Evolutionary conservation across 2,888 invertebrate species (phyloP).

Genomic region (Cheilosia grossa): DNA sequence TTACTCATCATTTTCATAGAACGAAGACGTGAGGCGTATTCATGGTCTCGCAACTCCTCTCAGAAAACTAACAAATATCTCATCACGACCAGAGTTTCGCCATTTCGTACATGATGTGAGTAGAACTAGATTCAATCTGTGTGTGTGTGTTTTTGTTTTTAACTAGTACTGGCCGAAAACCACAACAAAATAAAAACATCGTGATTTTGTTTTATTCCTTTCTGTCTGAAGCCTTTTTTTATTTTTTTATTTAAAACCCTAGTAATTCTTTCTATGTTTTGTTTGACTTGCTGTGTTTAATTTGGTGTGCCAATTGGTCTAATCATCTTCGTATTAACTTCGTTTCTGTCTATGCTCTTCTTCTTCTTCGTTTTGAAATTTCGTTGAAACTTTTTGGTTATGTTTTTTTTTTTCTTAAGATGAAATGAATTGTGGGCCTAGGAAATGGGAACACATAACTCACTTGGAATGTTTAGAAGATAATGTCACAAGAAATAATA

Average conservation of each 20-base stretch:
- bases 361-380: background rate
- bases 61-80: slow-evolving; percentile 83
- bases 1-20: slow-evolving; percentile 81
- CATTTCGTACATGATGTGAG: slow-evolving; percentile 84
- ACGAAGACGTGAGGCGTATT: slow-evolving; percentile 83
- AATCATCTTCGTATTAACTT: slow-evolving; percentile 24
- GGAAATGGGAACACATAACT: slow-evolving; percentile 22
- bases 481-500: slow-evolving; percentile 47
- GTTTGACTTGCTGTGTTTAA: slow-evolving; percentile 44
- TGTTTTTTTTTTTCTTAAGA: slow-evolving; percentile 1
- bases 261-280: slow-evolving; percentile 50
- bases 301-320: slow-evolving; percentile 64
- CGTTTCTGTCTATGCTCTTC: slow-evolving; percentile 16
- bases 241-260: slow-evolving; percentile 17
- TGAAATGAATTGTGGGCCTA: slow-evolving; percentile 30
- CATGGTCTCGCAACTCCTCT: slow-evolving; percentile 84
- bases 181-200: slow-evolving; percentile 23
- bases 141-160: slow-evolving; percentile 2
- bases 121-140: slow-evolving; percentile 78
- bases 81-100: slow-evolving; percentile 84
- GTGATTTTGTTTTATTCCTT: slow-evolving; percentile 49
- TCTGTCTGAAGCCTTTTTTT: slow-evolving; percentile 19
- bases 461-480: slow-evolving; percentile 73
- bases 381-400: slow-evolving; percentile 2
- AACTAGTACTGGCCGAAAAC: slow-evolving; percentile 10